A percentile compares a stretch with the other conserved stretches of the same genome.
These are phyloP conservation scores for Artibeus lituratus DNA, from an alignment of 2,797 vertebrate species.

Conservation along the genomic window DNA sequence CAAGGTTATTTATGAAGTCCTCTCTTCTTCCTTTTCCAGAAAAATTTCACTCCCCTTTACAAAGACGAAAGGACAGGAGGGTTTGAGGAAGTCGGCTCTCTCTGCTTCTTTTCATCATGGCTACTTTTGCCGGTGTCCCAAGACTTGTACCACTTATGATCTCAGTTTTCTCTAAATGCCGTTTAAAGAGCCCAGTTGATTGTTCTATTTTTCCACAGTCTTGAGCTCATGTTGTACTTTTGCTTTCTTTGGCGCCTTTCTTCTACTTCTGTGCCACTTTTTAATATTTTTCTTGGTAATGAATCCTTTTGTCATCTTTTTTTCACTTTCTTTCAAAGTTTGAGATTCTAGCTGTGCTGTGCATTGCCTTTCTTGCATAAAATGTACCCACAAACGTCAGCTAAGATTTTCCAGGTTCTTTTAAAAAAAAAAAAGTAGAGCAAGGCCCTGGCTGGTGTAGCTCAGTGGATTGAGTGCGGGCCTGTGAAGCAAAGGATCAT, in stretches of 20 bases:
- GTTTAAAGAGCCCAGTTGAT: background rate
- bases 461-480: no score
- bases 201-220: background rate
- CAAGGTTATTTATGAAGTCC: background rate
- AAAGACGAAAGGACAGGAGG: background rate
- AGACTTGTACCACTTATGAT: background rate
- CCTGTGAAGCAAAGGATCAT: no score
- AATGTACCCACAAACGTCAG: background rate
- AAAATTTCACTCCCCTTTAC: background rate
- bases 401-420: background rate
- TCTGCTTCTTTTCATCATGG: background rate
- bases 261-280: background rate
- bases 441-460: no score
- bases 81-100: background rate
- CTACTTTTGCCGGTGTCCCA: background rate
- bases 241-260: background rate
- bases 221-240: slow-evolving; percentile 29
- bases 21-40: background rate
- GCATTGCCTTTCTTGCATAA: background rate
- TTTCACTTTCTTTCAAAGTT: background rate
- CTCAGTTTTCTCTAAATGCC: slow-evolving; percentile 15
- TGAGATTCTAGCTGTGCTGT: background rate
- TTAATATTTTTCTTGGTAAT: background rate
- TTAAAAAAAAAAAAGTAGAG: background rate
- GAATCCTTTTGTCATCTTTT: background rate